Conservation (phyloP, 2,113 vertebrate genomes). For the Emydura subglobosa region DNA sequence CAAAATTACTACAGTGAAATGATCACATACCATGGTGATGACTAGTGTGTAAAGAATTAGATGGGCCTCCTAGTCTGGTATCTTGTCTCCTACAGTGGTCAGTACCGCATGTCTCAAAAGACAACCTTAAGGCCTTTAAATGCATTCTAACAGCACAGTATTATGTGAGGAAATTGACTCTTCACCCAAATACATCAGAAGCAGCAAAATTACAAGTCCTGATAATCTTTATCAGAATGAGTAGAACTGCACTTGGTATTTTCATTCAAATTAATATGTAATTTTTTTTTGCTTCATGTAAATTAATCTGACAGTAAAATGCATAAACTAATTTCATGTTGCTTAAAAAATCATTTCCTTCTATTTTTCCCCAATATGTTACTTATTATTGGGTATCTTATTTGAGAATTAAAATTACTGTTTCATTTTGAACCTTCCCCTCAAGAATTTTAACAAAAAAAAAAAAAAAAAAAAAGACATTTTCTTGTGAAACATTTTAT, state of each 20-base stretch:
- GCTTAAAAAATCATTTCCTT: neutral
- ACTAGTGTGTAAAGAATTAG: neutral
- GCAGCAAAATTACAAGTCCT: neutral
- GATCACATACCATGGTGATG: neutral
- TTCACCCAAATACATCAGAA: neutral
- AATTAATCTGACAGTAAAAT: neutral
- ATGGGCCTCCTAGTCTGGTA: too few species aligned
- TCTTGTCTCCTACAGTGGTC: neutral
- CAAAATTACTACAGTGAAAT: neutral
- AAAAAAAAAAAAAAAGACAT: neutral
- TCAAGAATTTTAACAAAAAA: neutral
- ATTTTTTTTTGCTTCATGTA: neutral
- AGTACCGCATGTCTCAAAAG: fast-evolving
- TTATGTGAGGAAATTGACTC: neutral
- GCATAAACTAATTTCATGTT: neutral
- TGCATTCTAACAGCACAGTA: neutral
- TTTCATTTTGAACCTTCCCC: neutral
- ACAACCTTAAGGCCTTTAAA: neutral
- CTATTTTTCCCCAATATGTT: neutral
- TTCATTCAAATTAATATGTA: neutral
- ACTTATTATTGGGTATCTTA: too few species aligned
- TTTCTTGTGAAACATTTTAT: neutral
- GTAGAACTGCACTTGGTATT: neutral
- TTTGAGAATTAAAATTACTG: too few species aligned
- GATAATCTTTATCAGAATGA: neutral